Base-by-base conservation (phyloP, 2,888 invertebrate species). In the Schizotus pectinicornis region DNA sequence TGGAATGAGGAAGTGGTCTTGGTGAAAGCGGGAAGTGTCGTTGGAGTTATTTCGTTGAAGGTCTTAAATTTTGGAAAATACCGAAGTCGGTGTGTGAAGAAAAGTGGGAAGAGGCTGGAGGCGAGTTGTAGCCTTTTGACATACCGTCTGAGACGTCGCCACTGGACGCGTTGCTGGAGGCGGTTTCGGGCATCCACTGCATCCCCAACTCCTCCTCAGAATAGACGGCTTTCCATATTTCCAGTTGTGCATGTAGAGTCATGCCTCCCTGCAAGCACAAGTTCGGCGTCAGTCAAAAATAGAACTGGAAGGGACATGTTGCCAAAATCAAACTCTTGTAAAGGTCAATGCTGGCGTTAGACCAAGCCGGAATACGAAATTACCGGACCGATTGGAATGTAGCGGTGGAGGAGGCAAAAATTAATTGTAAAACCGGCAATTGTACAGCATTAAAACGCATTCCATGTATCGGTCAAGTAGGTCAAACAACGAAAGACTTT, bases 141-240 rank as follows among this genome's bases (percentile, higher is more conserved):
- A 80, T 76, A 90, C 90, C 90, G 74, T 90, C 90, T 64, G 88
- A 88, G 77, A 86, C 84, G 69, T 90, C 90, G 56, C 87, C 86
- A 67, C 84, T 84, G 1, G 86, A 85, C 41, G 83, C 77, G 50
- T 77, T 79, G 57, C 76, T 77, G 1, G 78, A 75, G 0, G 74
- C 67, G 3, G 73, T 74, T 68, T 78, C 77, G 9, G 77, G 76
- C 35, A 74, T 63, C 80, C 86, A 80, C 77, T 85, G 84, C 68
- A 79, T 76, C 8, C 69, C 67, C 14, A 79, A 67, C 47, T 80
- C 77, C 42, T 81, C 80, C 63, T 86, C 86, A 55, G 85, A 84
- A 67, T 87, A 83, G 6, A 92, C 91, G 58, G 91, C 91, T 79
- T 92, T 93, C 94, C 95, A 95, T 69, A 95, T 92, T 79, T 95